Evolutionary conservation across 1,140 invertebrate species (phyloP).

Genomic region (Batillaria attramentaria): DNA sequence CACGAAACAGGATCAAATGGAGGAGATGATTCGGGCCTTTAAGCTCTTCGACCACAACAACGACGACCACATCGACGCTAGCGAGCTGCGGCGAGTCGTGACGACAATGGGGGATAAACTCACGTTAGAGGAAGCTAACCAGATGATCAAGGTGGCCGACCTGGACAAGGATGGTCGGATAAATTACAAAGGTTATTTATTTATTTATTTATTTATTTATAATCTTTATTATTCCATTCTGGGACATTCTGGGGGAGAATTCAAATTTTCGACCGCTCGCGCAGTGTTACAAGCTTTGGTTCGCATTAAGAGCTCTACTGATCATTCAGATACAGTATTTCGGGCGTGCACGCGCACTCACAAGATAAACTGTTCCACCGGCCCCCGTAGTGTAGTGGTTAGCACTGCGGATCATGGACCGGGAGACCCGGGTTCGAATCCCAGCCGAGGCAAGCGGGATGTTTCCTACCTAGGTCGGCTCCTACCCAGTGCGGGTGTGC

Average conservation of each 20-base stretch:
- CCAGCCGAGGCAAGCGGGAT: too few species aligned
- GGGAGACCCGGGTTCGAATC: too few species aligned
- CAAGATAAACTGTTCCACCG: too few species aligned
- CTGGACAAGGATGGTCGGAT: constrained; percentile 23
- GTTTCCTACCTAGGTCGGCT: too few species aligned
- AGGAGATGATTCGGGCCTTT: constrained; percentile 7
- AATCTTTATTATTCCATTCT: not conserved
- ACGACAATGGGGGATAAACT: constrained; percentile 15
- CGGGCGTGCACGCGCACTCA: not conserved
- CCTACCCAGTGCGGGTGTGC: too few species aligned
- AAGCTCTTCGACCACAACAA: constrained; percentile 30
- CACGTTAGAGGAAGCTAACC: not conserved
- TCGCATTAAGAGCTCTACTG: too few species aligned
- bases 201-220: not conserved
- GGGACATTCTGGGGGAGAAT: not conserved
- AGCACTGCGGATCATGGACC: too few species aligned
- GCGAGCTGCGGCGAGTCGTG: constrained; percentile 19
- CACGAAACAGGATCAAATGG: not conserved
- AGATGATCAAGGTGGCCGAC: constrained; percentile 28
- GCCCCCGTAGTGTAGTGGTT: too few species aligned
- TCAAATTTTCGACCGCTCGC: not conserved
- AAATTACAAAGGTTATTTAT: constrained; percentile 25
- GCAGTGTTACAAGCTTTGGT: not conserved
- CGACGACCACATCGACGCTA: constrained; percentile 12
- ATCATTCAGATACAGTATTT: not conserved